Evolutionary conservation across 2,888 invertebrate species (phyloP).

Genomic region (Micropterix aruncella): DNA sequence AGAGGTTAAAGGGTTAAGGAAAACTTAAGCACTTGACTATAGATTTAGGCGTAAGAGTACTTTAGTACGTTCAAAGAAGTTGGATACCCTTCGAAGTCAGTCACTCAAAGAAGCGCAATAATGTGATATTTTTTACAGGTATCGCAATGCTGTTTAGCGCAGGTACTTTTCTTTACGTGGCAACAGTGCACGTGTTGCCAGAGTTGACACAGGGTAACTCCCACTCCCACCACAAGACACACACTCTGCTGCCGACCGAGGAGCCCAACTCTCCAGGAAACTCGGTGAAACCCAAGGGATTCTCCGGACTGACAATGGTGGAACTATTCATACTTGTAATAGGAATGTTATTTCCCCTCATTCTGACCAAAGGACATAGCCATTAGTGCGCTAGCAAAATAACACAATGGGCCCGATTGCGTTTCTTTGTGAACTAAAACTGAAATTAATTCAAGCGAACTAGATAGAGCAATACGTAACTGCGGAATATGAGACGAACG

Average conservation of each 20-base stretch:
- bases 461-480: too few relatives aligned
- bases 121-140: too few relatives aligned
- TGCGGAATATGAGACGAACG: too few relatives aligned
- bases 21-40: too few relatives aligned
- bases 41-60: too few relatives aligned
- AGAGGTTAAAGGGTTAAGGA: too few relatives aligned
- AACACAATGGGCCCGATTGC: too few relatives aligned
- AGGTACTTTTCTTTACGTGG: conserved; percentile 96
- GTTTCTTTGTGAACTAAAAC: too few relatives aligned
- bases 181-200: conserved; percentile 95
- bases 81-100: too few relatives aligned
- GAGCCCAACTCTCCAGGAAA: conserved; percentile 18
- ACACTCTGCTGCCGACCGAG: conserved; percentile 24
- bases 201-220: conserved; percentile 60
- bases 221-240: conserved; percentile 29
- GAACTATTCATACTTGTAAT: conserved; percentile 75
- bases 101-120: too few relatives aligned
- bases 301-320: conserved; percentile 49
- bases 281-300: conserved; percentile 17
- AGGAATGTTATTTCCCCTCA: conserved; percentile 77
- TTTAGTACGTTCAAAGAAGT: too few relatives aligned
- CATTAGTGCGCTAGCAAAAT: conserved; percentile 58
- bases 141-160: conserved; percentile 98
- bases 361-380: conserved; percentile 86
- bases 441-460: too few relatives aligned